These are phyloP conservation scores for Lethenteron reissneri DNA, from an alignment of 2,113 vertebrate species.

Conservation along the genomic window DNA sequence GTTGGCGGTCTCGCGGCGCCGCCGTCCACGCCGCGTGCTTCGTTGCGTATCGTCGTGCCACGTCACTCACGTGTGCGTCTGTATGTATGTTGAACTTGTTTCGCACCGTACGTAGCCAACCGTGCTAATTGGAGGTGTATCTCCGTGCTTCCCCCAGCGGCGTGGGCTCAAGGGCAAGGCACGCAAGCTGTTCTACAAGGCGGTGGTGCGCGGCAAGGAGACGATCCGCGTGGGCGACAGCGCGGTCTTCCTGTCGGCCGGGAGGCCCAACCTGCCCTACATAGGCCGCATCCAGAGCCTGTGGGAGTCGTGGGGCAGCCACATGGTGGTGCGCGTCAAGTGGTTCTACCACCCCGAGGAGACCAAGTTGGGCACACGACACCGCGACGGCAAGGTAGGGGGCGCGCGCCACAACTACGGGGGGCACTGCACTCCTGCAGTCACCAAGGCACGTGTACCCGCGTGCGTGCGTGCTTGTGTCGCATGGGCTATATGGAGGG, in stretches of 20 bases:
- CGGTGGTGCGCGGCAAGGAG: constrained; percentile 73
- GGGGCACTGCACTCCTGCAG: no score
- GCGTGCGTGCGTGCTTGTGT: background rate
- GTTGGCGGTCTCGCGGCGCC: background rate
- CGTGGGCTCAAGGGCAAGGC: constrained; percentile 91
- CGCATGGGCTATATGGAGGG: background rate
- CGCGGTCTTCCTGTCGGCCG: constrained; percentile 78
- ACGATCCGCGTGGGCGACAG: constrained; percentile 67
- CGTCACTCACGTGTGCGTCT: no score
- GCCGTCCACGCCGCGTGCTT: background rate
- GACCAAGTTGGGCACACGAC: constrained; percentile 70
- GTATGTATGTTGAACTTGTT: no score
- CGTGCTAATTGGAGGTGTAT: background rate
- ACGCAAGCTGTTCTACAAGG: constrained; percentile 86
- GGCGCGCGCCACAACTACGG: background rate
- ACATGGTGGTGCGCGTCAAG: constrained; percentile 93
- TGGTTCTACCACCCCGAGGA: constrained; percentile 99
- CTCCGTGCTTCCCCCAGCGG: constrained; percentile 26
- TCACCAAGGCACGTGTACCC: no score
- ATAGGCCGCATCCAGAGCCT: constrained; percentile 86
- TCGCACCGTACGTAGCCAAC: no score
- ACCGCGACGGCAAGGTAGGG: constrained; percentile 70
- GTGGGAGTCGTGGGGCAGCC: constrained; percentile 92
- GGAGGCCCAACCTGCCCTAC: constrained; percentile 69
- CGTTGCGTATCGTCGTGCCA: background rate